Base-by-base conservation (phyloP, 2,888 invertebrate genomes). In the Heliconius ismenius region DNA sequence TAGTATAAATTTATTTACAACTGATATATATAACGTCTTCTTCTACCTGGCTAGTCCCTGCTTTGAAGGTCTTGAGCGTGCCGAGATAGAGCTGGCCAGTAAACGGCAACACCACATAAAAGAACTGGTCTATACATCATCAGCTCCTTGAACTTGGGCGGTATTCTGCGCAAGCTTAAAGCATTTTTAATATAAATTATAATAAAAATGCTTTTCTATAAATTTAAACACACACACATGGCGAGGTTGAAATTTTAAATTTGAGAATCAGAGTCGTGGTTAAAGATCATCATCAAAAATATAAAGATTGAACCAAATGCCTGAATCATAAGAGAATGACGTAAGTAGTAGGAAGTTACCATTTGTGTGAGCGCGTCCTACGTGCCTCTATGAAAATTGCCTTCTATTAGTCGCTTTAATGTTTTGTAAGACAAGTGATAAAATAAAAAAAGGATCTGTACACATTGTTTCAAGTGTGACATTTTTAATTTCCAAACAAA, bases 281-380 rank as follows among this genome's bases (percentile, higher is more conserved):
- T 78, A 80, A 84, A 87, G 85, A 83, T 80, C 79, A 82, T 84
- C 80, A 81, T 80, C 80, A 85, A 85, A 89, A 86, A 84, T 82
- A 83, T 85, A 85, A 86, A 84, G 88, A 86, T 85, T 84, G 83
- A 83, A 87, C 84, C 84, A 88, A 79, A 84, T 85, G 87, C 83
- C 86, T 92, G 92, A 92, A 88, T 93, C 92, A 92, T 87, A 85
- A 85, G 81, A 86, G 79, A 82, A 86, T 93, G 93, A 92, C 90
- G 93, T 89, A 91, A 92, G 72, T 87, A 81, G 85, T 84, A 92
- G 93, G 93, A 94, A 93, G 91, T 90, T 83, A 86, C 89, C 90
- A 92, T 89, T 92, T 92, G 88, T 81, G 84, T 84, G 87, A 84
- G 86, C 83, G 79, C 89, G 82, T 82, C 92, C 93, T 89, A 92